Base-by-base conservation (phyloP, 2,888 invertebrate species). In the Chrysopilus asiliformis region DNA sequence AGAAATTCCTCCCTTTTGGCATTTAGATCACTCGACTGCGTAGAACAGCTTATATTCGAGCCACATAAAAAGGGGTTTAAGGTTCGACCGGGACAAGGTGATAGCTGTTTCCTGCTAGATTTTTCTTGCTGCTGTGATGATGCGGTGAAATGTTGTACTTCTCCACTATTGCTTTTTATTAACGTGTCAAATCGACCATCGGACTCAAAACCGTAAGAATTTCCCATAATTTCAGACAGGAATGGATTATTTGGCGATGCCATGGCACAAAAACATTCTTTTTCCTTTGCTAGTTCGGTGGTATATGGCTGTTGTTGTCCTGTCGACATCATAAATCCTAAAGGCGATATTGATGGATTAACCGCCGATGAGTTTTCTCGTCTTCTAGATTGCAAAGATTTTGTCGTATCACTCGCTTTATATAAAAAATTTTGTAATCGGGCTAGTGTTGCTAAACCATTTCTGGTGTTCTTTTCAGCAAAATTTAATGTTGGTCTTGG, bases 1-100 rank as follows among this genome's bases (percentile, higher is more conserved):
- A 78, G 65, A 53, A 79, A 78, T 55, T 78, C 77, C 55, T 77
- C 77, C 38, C 74, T 69, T 50, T 71, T 72, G 43, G 58, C 50
- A 43, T 57, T 55, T 14, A 61, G 42, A 45, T 60, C 58, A n/a
- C 48, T 49, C 24, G 50, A 49, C 38, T 49, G 43, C 17, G 16
- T 29, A 18, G 8, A 22, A 27, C 13, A 22, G 27, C 15, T 17
- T 10, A 20, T 24, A 20, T 51, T 51, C 28, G 57, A 32, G 58
- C 50, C 37, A 29, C 29, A 36, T 20, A 42, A 43, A 45, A 62
- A 62, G 13, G 62, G 61, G 48, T 62, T 62, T 15, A 58, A 49
- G 31, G 51, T 56, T 33, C 53, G 50, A 34, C 51, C 53, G 36
- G 53, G 36, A 34, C 44, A n/a, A n/a, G n/a, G n/a, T n/a, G n/a